Conservation (phyloP, 64 coral and sea anemone species). For the Acropora tenuis region DNA sequence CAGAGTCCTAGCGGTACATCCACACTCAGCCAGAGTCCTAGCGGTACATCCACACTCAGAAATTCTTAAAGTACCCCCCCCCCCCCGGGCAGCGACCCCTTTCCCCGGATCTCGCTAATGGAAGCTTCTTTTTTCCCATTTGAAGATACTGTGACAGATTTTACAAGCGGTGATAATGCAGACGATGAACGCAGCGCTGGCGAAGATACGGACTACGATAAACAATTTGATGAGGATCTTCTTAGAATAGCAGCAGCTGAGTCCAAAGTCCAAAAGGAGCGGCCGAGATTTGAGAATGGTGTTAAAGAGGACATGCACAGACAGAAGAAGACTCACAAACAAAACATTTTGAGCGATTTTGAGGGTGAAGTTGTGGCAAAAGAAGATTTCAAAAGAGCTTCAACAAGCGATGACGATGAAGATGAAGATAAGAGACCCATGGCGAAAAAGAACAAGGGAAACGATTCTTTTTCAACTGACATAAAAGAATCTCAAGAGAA, state of each 20-base stretch:
- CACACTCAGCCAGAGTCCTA: no score
- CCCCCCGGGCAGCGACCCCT: no score
- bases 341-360: background rate
- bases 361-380: conserved; percentile 8
- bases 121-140: background rate
- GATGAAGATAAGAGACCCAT: conserved; percentile 7
- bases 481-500: background rate
- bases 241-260: conserved; percentile 14
- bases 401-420: background rate
- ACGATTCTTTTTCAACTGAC: background rate
- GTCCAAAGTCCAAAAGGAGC: background rate
- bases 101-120: no score
- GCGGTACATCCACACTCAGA: no score
- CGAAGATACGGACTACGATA: conserved; percentile 37
- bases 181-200: background rate
- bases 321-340: background rate
- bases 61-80: no score
- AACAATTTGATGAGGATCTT: conserved; percentile 32
- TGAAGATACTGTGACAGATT: background rate
- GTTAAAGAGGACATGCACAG: background rate
- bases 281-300: background rate
- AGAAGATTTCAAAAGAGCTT: background rate
- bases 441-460: conserved; percentile 9
- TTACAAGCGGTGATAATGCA: background rate
- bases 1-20: no score